Conservation (phyloP, 1,140 invertebrate genomes). For the Streblospio benedicti region DNA sequence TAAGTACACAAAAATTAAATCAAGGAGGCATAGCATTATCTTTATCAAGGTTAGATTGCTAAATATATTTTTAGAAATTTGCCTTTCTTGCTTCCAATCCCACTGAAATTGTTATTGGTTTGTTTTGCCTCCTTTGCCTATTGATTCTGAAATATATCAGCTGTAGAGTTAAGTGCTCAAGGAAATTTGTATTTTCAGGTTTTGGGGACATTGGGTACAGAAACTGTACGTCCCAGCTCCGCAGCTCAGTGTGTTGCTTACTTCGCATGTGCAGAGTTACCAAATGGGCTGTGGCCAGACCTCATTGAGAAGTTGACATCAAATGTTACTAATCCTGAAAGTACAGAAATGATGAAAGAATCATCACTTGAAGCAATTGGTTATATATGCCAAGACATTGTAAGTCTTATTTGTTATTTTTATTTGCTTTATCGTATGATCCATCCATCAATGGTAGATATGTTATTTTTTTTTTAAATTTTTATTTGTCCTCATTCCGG, state of each 20-base stretch:
- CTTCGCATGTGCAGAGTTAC: constrained; percentile 91
- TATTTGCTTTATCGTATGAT: neutral
- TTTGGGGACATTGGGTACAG: constrained; percentile 84
- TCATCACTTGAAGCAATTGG: constrained; percentile 94
- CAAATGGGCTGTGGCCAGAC: constrained; percentile 64
- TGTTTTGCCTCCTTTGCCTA: neutral
- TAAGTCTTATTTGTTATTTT: constrained; percentile 47
- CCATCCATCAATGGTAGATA: too few species aligned
- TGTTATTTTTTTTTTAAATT: too few species aligned
- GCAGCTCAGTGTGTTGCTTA: constrained; percentile 98
- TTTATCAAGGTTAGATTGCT: constrained; percentile 4
- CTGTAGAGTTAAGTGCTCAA: too few species aligned
- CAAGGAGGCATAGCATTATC: neutral
- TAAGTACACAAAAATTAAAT: constrained; percentile 50
- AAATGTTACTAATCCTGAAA: constrained; percentile 73
- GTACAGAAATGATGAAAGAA: constrained; percentile 89
- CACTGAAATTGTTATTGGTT: neutral
- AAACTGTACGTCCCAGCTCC: constrained; percentile 82
- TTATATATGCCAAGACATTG: constrained; percentile 71
- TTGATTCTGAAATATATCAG: constrained; percentile 6
- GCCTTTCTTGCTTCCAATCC: neutral
- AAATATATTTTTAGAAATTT: neutral
- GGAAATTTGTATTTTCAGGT: constrained; percentile 67
- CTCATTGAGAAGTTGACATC: constrained; percentile 75
- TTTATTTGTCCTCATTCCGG: too few species aligned